Base-by-base conservation (phyloP, 2,797 vertebrate species). In the Amblyopsis hoosieri region DNA sequence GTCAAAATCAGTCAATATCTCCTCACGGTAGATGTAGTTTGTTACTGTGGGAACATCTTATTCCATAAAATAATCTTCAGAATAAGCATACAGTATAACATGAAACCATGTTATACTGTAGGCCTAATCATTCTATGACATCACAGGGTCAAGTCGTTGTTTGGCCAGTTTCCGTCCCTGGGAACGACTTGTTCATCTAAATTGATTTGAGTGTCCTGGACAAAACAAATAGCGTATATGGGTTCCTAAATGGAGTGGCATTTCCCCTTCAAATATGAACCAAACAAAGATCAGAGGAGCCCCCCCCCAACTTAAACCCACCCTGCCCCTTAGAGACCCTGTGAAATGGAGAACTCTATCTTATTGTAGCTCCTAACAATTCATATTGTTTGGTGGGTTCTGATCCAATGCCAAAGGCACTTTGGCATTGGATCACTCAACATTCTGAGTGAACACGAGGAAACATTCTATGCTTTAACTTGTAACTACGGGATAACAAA, bases 321-420 rank as follows among this genome's bases (percentile, higher is more conserved):
- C 15, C 12, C 17, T 9, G 23, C 4, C 19, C 47, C 1, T 42
- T 61, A 48, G 12, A 17, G 33, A 19, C 33, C 56, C 64, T 79
- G 73, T 83, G 75, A 79, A 81, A 79, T 13, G 0, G 79, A 80
- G 81, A 78, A 49, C 2, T 0, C 50, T 42, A 62, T 37, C 63
- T 71, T 65, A 66, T 15, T 64, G 65, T 63, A 58, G 67, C 57
- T 76, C 68, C 50, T 57, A 10, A 78, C 79, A 87, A 80, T 82
- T 84, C 78, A 84, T 80, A 85, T 81, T 80, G 80, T 85, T 80
- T 60, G 15, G 72, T 64, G 52, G 23, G 57, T 62, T 78, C 68
- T 73, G 33, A 72, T 46, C 80, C 64, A 23, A 51, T 4, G 74
- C 67, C 71, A 75, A 71, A 71, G n/a, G 84, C 63, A 68, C 72